A percentile compares a stretch with the other conserved stretches of the same genome.
phyloP scores from a whole-genome alignment of 2,797 vertebrate species.

The Florisuga fusca region DNA sequence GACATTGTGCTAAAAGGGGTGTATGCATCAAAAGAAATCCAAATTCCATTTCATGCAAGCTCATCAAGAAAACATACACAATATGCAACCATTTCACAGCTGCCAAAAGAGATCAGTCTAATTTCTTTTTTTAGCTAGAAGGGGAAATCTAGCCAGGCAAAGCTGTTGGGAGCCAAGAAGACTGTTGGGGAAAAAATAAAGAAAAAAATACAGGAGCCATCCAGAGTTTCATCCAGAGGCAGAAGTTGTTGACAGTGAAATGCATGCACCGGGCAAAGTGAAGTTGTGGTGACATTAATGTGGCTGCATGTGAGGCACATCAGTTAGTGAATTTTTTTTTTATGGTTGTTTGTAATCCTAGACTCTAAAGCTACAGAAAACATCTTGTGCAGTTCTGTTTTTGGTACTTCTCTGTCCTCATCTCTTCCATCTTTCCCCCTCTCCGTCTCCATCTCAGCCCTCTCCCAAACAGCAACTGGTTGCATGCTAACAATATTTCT shows the following conservation, averaged over 20 bases:
- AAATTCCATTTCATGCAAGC: conserved; percentile 57
- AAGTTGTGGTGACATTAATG: background rate
- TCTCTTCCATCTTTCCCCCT: background rate
- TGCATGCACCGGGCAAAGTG: background rate
- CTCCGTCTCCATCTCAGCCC: background rate
- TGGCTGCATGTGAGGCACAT: fast-evolving
- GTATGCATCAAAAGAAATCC: conserved; percentile 40
- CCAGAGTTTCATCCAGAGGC: background rate
- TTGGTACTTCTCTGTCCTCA: background rate
- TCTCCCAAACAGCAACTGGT: background rate
- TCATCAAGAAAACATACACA: conserved; percentile 44
- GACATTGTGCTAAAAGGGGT: conserved; percentile 35
- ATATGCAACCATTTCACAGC: conserved; percentile 66
- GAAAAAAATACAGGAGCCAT: background rate
- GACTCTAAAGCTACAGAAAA: background rate
- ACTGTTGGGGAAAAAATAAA: background rate
- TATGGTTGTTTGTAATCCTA: background rate
- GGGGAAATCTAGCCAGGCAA: conserved; percentile 48
- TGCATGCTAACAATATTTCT: background rate
- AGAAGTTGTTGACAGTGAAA: background rate
- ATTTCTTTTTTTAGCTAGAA: conserved; percentile 62
- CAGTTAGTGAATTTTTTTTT: background rate
- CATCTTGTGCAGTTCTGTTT: background rate
- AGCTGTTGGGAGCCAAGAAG: conserved; percentile 43
- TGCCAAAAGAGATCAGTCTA: conserved; percentile 62